Base-by-base conservation (phyloP, 2,888 invertebrate genomes). In the Drosophila anomelani region DNA sequence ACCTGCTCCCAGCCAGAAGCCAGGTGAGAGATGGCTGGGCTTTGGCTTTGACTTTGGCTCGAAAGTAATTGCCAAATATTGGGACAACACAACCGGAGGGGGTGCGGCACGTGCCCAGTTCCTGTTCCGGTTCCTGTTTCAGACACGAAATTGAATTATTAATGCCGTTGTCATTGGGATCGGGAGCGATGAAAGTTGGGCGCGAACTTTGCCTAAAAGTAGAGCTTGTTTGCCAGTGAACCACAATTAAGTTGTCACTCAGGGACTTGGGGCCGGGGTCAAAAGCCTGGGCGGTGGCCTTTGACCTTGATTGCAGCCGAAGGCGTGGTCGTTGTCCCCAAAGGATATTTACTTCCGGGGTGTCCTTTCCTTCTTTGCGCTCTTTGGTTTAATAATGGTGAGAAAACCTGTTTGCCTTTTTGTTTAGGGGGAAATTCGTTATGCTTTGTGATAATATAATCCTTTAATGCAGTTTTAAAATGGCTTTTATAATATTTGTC, bases 1-100 rank as follows among this genome's bases (percentile, higher is more conserved):
- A 32, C 59, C 58, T 56, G 55, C 17, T 41, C 29, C 38, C 13
- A 75, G 23, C 15, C 3, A 34, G 34, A 15, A 53, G 51, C 34
- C 51, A 36, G 51, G 34, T 53, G 51, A 53, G n/a, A 36, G 51
- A 53, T 53, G 51, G 34, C 34, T 4, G 15, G 20, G 36, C 15
- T 32, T 51, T 51, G 49, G 49, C 51, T 51, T 32, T 49, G 8
- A 39, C 39, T 60, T 58, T 58, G 13, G 59, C 59, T 59, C 32
- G 34, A 80, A 84, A 86, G 89, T 88, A 84, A 84, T 84, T 84
- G 88, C 81, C 89, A 84, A 84, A 83, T 88, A 83, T 83, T 88
- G 86, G 76, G 88, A 75, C 83, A 88, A 75, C 73, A 76, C 73
- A 76, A 68, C 63, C 47, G 44, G 36, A 32, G 47, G 47, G 10